Conservation (phyloP, 2,888 invertebrate genomes). For the Polymixis flavicincta region DNA sequence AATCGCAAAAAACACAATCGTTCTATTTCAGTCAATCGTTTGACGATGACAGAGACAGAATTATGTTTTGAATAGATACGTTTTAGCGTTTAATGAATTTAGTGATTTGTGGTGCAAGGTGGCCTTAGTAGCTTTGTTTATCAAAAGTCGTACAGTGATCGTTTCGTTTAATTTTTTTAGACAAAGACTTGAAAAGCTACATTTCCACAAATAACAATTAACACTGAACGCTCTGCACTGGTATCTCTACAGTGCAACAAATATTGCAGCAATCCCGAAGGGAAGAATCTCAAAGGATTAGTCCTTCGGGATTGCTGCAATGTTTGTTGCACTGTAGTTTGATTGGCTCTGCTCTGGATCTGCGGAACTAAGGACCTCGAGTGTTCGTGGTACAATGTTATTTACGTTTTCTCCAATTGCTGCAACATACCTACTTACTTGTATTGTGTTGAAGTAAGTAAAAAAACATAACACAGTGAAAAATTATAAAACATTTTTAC, state of each 20-base stretch:
- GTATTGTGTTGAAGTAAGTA: background rate
- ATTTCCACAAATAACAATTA: slow-evolving; percentile 4
- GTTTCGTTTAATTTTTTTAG: background rate
- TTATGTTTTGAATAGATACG: background rate
- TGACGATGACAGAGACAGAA: background rate
- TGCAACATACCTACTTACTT: background rate
- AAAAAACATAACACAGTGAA: too few species aligned
- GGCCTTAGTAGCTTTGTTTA: background rate
- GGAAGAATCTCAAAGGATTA: too few species aligned
- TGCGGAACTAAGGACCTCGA: slow-evolving; percentile 1
- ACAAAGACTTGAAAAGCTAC: background rate
- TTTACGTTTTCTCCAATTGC: background rate
- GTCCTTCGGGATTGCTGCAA: slow-evolving; percentile 30
- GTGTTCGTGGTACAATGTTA: slow-evolving; percentile 2
- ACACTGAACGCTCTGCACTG: background rate
- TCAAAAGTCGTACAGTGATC: background rate
- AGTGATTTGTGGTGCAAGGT: background rate
- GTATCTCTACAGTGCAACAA: background rate
- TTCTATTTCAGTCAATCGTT: background rate
- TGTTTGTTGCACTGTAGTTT: slow-evolving; percentile 38
- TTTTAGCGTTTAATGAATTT: background rate
- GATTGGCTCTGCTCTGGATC: slow-evolving; percentile 16
- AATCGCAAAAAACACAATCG: background rate
- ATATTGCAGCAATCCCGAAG: too few species aligned
- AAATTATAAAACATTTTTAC: too few species aligned